phyloP scores from a whole-genome alignment of 2,797 vertebrate species.

The Pitangus sulphuratus region DNA sequence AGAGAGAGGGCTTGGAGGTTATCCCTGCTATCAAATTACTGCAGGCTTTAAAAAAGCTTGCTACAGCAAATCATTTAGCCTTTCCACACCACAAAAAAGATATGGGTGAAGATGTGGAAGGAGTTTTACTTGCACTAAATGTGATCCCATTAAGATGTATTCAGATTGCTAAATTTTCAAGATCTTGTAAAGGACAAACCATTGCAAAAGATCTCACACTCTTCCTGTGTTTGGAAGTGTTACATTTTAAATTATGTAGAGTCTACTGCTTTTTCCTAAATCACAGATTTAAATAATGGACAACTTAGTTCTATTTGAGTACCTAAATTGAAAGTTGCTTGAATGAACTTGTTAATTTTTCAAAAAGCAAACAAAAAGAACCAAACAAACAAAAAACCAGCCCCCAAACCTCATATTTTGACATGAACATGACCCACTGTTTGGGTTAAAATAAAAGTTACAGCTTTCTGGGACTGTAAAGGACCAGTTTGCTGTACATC shows the following conservation, averaged over 20 bases:
- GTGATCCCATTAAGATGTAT: neutral
- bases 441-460: neutral
- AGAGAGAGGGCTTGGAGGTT: slow-evolving; percentile 13
- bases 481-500: neutral
- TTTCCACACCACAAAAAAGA: neutral
- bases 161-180: neutral
- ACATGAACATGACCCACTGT: neutral
- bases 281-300: neutral
- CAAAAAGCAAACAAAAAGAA: neutral
- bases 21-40: slow-evolving; percentile 2
- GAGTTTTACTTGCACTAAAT: neutral
- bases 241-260: neutral
- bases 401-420: neutral
- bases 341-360: neutral
- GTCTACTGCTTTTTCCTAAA: neutral
- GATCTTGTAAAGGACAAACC: neutral
- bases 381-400: neutral
- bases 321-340: neutral
- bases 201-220: neutral
- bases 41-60: neutral
- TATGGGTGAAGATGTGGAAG: neutral
- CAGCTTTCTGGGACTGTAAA: neutral
- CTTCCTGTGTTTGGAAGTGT: neutral
- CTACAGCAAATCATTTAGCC: neutral
- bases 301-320: neutral